These are phyloP conservation scores for Penaeus monodon DNA, from an alignment of 2,888 invertebrate genomes.

Conservation along the genomic window DNA sequence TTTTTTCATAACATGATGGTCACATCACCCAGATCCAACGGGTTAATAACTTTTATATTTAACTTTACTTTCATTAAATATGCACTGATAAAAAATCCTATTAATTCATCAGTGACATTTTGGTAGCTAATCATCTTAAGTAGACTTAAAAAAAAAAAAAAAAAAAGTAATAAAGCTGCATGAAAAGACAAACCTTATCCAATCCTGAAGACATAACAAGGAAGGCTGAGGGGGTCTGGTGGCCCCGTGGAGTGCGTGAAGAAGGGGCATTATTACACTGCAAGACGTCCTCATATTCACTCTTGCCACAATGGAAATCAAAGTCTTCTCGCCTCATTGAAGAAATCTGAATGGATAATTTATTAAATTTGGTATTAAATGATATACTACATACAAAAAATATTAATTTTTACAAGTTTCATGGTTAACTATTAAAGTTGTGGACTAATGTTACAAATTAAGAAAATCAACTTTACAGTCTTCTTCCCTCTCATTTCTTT, in stretches of 20 bases:
- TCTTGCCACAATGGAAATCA: constrained; percentile 76
- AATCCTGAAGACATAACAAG: constrained; percentile 86
- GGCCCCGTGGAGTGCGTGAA: constrained; percentile 81
- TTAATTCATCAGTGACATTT: background rate
- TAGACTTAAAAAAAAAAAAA: background rate
- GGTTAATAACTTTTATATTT: too few relatives aligned
- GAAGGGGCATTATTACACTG: constrained; percentile 83
- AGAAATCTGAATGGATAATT: constrained; percentile 57
- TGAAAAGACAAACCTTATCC: constrained; percentile 74
- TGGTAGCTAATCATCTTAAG: background rate
- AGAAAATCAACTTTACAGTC: too few relatives aligned
- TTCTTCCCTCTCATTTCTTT: too few relatives aligned
- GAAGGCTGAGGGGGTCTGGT: constrained; percentile 89
- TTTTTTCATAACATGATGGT: too few relatives aligned
- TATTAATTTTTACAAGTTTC: too few relatives aligned
- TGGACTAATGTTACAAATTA: too few relatives aligned
- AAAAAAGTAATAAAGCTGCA: background rate
- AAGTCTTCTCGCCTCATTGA: constrained; percentile 82
- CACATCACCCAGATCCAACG: too few relatives aligned
- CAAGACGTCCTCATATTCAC: constrained; percentile 86
- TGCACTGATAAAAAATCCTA: background rate
- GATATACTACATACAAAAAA: too few relatives aligned
- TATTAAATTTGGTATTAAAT: too few relatives aligned
- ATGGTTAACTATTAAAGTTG: too few relatives aligned
- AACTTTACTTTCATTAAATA: too few relatives aligned